phyloP scores from a whole-genome alignment of 2,113 vertebrate genomes.

The Carassius gibelio region DNA sequence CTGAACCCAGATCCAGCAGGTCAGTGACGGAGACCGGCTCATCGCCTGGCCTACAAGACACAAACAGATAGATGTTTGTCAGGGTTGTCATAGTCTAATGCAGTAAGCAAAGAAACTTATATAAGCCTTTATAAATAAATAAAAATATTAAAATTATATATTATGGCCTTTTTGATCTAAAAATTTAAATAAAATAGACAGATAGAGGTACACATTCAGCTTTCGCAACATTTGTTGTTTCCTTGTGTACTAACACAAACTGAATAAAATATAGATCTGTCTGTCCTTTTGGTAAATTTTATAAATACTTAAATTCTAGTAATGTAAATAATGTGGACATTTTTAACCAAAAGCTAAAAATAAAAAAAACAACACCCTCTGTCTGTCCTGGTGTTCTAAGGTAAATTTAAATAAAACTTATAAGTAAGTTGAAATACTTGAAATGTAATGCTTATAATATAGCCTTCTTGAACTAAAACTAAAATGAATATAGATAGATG shows the following conservation, averaged over 20 bases:
- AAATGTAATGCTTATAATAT: too few relatives aligned
- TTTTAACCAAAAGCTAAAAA: too few relatives aligned
- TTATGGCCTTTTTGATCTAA: not conserved
- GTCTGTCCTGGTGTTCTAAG: too few relatives aligned
- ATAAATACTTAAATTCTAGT: too few relatives aligned
- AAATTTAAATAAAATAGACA: not conserved
- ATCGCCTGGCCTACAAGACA: constrained; percentile 76
- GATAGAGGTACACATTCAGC: not conserved
- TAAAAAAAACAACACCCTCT: too few relatives aligned
- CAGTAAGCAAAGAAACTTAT: not conserved
- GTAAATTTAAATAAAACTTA: not conserved
- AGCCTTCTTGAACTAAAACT: not conserved
- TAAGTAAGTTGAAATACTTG: too few relatives aligned
- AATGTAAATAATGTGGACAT: too few relatives aligned
- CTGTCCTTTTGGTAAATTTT: too few relatives aligned
- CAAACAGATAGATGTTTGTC: not conserved
- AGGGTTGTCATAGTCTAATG: not conserved
- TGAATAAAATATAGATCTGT: too few relatives aligned
- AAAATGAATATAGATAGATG: not conserved
- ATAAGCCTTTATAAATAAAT: too few relatives aligned
- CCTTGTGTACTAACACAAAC: not conserved
- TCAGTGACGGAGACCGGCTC: constrained; percentile 80
- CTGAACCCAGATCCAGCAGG: constrained; percentile 79
- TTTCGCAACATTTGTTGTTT: not conserved
- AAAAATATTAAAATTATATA: not conserved